These are phyloP conservation scores for Drosophila nigritarsus DNA, from an alignment of 2,888 invertebrate species.

Conservation along the genomic window DNA sequence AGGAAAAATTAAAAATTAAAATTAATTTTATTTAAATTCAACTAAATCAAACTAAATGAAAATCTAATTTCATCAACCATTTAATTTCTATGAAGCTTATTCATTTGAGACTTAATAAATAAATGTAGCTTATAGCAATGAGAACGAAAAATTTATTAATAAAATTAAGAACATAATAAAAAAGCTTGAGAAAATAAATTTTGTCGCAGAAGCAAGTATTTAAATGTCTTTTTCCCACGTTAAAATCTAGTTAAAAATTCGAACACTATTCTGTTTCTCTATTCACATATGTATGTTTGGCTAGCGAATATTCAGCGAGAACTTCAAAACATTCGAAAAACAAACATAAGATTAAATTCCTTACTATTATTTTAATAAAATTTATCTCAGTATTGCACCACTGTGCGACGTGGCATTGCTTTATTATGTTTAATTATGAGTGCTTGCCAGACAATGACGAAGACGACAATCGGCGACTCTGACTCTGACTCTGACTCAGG, in stretches of 20 bases:
- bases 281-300: background rate
- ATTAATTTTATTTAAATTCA: background rate
- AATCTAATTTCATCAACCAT: background rate
- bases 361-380: background rate
- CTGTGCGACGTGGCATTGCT: conserved; percentile 40
- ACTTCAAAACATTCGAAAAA: background rate
- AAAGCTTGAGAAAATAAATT: background rate
- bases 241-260: too few species aligned
- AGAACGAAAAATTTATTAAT: background rate
- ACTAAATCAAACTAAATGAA: background rate
- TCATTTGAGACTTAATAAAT: too few species aligned
- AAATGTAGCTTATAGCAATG: background rate
- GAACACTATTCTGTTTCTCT: too few species aligned
- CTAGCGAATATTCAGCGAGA: background rate
- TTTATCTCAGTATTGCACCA: conserved; percentile 1
- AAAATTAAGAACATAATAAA: too few species aligned
- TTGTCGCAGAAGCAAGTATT: too few species aligned
- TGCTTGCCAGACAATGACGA: conserved; percentile 64
- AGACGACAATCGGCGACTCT: conserved; percentile 47
- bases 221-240: too few species aligned
- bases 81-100: background rate
- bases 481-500: conserved; percentile 11
- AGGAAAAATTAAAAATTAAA: background rate
- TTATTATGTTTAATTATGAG: conserved; percentile 70
- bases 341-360: too few species aligned